A percentile compares a stretch with the other conserved stretches of the same genome.
phyloP scores from a whole-genome alignment of 2,797 vertebrate species.

The Squalus acanthias region DNA sequence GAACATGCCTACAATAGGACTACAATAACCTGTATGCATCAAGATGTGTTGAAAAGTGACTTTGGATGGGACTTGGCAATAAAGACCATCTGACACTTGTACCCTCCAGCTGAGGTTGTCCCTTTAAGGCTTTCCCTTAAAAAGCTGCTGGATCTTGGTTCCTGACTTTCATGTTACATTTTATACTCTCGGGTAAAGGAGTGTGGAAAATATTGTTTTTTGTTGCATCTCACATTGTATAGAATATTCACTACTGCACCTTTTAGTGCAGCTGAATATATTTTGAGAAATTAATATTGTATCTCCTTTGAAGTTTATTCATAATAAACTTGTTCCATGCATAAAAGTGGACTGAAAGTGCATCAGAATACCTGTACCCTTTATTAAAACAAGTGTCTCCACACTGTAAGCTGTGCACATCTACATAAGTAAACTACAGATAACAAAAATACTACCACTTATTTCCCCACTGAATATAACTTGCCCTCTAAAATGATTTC shows the following conservation, averaged over 20 bases:
- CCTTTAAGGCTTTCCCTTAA: not conserved
- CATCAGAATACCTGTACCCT: not conserved
- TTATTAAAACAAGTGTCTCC: not conserved
- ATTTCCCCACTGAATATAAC: not conserved
- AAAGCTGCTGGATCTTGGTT: not conserved
- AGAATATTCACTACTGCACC: not conserved
- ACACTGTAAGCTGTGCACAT: not conserved
- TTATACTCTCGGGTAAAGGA: not conserved
- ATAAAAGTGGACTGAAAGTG: not conserved
- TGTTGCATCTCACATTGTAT: not conserved
- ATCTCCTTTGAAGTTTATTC: not conserved
- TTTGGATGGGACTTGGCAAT: not conserved
- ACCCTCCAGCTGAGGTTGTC: not conserved
- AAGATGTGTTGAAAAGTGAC: not conserved
- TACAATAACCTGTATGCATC: not conserved
- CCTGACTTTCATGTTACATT: not conserved
- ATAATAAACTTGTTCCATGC: not conserved
- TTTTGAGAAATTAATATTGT: constrained; percentile 14
- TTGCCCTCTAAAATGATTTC: not conserved
- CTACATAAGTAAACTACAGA: not conserved
- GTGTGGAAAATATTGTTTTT: not conserved
- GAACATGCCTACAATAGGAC: not conserved
- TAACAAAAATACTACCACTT: not conserved
- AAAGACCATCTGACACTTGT: not conserved
- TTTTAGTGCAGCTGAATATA: not conserved